Evolutionary conservation across 2,797 vertebrate species (phyloP).

Genomic region (Orientallactaga sibirica): DNA sequence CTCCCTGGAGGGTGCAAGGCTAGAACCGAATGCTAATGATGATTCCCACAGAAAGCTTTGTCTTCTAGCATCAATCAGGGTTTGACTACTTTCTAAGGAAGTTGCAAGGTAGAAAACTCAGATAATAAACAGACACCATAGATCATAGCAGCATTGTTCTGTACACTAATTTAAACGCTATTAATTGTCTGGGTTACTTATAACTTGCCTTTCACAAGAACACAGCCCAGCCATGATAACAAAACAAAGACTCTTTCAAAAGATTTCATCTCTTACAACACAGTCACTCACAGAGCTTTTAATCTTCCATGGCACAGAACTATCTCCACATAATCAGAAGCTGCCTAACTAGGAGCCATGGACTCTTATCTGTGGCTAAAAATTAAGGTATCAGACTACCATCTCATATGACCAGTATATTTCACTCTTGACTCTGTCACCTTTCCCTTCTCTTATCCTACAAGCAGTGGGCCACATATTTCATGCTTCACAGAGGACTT

Average conservation of each 20-base stretch:
- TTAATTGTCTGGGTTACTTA: conserved; percentile 42
- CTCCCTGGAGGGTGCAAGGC: neutral
- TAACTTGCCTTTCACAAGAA: conserved; percentile 7
- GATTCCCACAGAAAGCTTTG: conserved; percentile 24
- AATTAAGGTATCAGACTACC: conserved; percentile 74
- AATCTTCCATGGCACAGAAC: conserved; percentile 23
- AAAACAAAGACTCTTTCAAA: conserved; percentile 47
- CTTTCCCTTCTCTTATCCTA: conserved; percentile 61
- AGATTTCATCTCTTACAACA: conserved; percentile 47
- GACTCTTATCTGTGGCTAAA: conserved; percentile 67
- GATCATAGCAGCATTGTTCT: conserved; percentile 34
- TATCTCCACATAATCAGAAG: conserved; percentile 48
- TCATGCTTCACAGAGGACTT: conserved; percentile 80
- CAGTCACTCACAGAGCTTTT: conserved; percentile 23
- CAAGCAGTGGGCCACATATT: conserved; percentile 59
- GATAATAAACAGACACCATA: neutral
- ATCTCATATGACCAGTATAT: conserved; percentile 76
- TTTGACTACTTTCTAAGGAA: conserved; percentile 57
- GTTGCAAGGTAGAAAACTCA: neutral
- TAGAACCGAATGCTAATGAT: conserved; percentile 22
- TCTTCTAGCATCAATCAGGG: conserved; percentile 36
- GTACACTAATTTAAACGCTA: neutral
- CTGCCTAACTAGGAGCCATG: conserved; percentile 57
- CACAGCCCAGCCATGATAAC: conserved; percentile 26
- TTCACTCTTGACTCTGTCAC: conserved; percentile 50